Evolutionary conservation across 1,140 invertebrate species (phyloP), one percentile per base, ranked within the genome.

Genomic region (Heliconius hewitsoni): DNA sequence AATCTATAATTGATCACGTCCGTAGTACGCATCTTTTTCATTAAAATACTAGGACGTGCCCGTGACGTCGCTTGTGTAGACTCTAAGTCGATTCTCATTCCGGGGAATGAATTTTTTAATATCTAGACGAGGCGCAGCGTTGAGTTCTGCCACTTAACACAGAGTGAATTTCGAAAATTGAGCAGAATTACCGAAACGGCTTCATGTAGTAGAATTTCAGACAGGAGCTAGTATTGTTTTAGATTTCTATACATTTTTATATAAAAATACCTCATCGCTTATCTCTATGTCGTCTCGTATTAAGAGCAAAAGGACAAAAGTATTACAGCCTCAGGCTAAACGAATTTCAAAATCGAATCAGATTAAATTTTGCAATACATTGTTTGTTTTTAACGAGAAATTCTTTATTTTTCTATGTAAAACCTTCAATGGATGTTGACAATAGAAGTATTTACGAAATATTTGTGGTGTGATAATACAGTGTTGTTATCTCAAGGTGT

Each of bases 401-500:
- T 1, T 30, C 3, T 66, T 30, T 66, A 66, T 4, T 30, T 66
- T 30, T 30, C 13, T 1, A 30, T 16, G 9, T 30, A 30, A 66
- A 30, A 66, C 27, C 60, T 1, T 66, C 60, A n/a, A 66, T 30
- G 27, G 13, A 66, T 6, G 11, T 13, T 13, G 11, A 66, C 1
- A 27, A 11, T 5, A 30, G 37, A 30, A 16, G 1, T 8, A 11
- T 9, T 60, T 73, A 72, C 66, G 60, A 52, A 52, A 77, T 78
- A 73, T 78, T 73, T 78, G 71, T 73, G 23, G 23, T 19, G 19
- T 73, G 16, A 55, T 60, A 73, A 71, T 73, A 60, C 57, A 73
- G 30, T 30, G 30, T 60, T 46, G 76, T 85, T 87, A 85, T 84
- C 82, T 85, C 46, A 78, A 78, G 80, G 80, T 80, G 84, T 81